Conservation (phyloP, 2,797 vertebrate genomes). For the Ispidina lecontei region DNA sequence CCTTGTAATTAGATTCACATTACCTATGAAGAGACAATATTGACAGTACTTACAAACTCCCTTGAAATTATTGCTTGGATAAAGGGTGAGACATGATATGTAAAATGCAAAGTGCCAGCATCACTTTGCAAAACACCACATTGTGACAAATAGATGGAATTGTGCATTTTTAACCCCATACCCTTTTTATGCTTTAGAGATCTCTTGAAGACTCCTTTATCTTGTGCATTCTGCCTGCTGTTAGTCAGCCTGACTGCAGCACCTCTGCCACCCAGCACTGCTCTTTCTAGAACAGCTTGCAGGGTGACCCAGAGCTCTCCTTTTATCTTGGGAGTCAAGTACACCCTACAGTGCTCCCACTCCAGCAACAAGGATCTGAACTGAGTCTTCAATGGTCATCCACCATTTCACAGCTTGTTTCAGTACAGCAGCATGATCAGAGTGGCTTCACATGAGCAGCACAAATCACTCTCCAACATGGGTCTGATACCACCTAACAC, state of each 20-base stretch:
- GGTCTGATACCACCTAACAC: not conserved
- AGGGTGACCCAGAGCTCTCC: not conserved
- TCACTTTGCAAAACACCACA: not conserved
- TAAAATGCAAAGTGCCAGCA: not conserved
- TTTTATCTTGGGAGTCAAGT: not conserved
- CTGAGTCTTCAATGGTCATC: not conserved
- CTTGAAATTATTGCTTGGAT: not conserved
- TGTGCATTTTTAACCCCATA: not conserved
- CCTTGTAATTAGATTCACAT: not conserved
- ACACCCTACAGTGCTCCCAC: not conserved
- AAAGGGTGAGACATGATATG: not conserved
- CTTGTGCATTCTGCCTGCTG: not conserved
- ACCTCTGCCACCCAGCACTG: not conserved
- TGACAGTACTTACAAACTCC: not conserved
- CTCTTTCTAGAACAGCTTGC: not conserved
- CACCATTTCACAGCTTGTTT: not conserved
- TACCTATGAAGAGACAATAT: not conserved
- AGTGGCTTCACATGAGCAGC: not conserved
- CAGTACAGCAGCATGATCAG: not conserved
- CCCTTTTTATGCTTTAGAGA: not conserved
- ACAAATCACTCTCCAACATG: not conserved
- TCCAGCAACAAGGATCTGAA: not conserved
- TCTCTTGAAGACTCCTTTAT: not conserved
- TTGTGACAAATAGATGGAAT: not conserved
- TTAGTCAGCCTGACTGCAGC: not conserved